A percentile compares a stretch with the other conserved stretches of the same genome.
These are phyloP conservation scores for Molorchus minor DNA, from an alignment of 2,888 invertebrate species.

Conservation along the genomic window DNA sequence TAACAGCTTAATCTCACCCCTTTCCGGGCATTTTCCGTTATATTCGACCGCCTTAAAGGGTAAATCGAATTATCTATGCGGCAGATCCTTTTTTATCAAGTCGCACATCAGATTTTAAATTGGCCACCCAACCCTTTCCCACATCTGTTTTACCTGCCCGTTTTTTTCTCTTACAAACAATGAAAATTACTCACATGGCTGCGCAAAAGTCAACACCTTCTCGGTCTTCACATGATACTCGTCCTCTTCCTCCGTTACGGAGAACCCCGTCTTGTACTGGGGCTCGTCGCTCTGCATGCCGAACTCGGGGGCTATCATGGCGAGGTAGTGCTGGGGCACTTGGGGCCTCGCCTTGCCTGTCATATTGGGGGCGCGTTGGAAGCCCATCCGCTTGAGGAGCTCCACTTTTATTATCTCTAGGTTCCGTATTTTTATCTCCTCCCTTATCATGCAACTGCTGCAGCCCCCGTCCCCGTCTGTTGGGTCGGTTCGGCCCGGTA, in stretches of 20 bases:
- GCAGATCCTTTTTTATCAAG: too few relatives aligned
- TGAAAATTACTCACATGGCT: constrained; percentile 60
- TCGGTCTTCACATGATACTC: constrained; percentile 75
- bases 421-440: constrained; percentile 67
- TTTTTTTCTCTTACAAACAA: too few relatives aligned
- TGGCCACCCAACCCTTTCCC: too few relatives aligned
- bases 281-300: constrained; percentile 64
- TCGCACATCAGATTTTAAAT: too few relatives aligned
- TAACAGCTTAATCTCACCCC: too few relatives aligned
- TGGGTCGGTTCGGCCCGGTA: constrained; percentile 36
- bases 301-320: constrained; percentile 55
- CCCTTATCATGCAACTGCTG: constrained; percentile 66
- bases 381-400: constrained; percentile 68
- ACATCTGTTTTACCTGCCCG: too few relatives aligned
- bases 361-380: constrained; percentile 67
- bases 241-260: constrained; percentile 70
- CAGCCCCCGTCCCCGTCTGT: constrained; percentile 56
- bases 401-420: constrained; percentile 69
- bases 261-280: constrained; percentile 60
- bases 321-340: constrained; percentile 63
- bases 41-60: too few relatives aligned
- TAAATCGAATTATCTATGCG: too few relatives aligned
- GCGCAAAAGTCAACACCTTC: constrained; percentile 75
- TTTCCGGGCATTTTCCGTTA: too few relatives aligned
- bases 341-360: constrained; percentile 68